phyloP scores from a whole-genome alignment of 2,888 invertebrate species.

The Mystacides longicornis region DNA sequence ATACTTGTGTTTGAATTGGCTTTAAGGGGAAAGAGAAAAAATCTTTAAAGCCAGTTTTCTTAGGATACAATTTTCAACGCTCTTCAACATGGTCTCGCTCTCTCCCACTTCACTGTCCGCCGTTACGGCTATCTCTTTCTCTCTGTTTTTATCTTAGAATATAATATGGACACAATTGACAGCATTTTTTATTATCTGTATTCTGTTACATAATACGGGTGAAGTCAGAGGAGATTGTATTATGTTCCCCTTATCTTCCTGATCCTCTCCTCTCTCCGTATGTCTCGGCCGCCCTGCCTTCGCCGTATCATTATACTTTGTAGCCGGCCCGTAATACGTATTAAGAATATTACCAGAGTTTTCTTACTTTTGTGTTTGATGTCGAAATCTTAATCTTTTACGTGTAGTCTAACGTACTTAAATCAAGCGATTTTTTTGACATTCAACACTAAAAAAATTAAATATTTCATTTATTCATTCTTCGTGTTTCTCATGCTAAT shows the following conservation, averaged over 20 bases:
- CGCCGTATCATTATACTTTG: neutral
- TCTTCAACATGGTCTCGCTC: no score
- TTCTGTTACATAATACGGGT: constrained; percentile 1
- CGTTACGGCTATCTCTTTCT: no score
- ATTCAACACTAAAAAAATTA: no score
- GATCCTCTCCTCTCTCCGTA: neutral
- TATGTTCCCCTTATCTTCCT: neutral
- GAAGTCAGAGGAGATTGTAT: neutral
- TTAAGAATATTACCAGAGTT: neutral
- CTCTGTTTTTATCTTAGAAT: no score
- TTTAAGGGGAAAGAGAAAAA: neutral
- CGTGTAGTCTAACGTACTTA: no score
- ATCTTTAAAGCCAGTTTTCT: neutral
- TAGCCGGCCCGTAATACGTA: neutral
- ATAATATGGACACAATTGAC: neutral
- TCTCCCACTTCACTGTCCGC: neutral
- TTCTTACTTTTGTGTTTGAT: neutral
- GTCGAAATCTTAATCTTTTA: no score
- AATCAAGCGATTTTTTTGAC: no score
- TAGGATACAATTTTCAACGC: neutral
- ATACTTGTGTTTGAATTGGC: neutral
- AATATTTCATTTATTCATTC: no score
- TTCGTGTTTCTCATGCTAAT: no score
- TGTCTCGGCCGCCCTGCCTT: neutral
- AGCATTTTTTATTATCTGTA: constrained; percentile 2